Percentiles rank a stretch among this genome's conserved stretches.
phyloP scores from a whole-genome alignment of 2,888 invertebrate species.

The Lymantria monacha region DNA sequence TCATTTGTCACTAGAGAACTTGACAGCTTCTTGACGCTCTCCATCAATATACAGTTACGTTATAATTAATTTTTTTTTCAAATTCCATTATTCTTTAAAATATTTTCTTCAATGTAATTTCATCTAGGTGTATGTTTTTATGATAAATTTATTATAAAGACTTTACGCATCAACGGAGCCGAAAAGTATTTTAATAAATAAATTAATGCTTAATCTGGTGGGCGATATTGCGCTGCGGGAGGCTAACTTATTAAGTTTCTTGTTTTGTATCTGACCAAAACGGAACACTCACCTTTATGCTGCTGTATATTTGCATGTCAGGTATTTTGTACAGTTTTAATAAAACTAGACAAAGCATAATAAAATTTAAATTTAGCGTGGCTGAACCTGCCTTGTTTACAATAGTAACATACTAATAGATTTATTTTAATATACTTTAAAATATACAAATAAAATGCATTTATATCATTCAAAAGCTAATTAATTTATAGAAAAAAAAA shows the following conservation, averaged over 20 bases:
- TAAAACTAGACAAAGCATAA: not conserved
- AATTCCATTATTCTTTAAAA: slow-evolving; percentile 13
- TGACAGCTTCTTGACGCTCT: slow-evolving; percentile 20
- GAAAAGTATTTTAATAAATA: slow-evolving; percentile 35
- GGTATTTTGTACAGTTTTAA: not conserved
- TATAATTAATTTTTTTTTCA: slow-evolving; percentile 34
- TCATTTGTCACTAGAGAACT: slow-evolving; percentile 38
- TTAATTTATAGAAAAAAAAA: too few species aligned
- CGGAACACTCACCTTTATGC: slow-evolving; percentile 34
- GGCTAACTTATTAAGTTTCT: slow-evolving; percentile 46
- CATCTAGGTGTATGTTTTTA: slow-evolving; percentile 7
- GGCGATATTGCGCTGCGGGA: slow-evolving; percentile 48
- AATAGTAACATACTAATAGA: too few species aligned
- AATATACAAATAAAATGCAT: too few species aligned
- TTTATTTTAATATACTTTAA: too few species aligned
- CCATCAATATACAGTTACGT: slow-evolving; percentile 35
- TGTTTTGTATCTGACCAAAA: slow-evolving; percentile 42
- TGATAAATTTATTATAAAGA: slow-evolving; percentile 15
- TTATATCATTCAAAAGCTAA: too few species aligned
- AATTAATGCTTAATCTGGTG: slow-evolving; percentile 41
- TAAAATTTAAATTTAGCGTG: too few species aligned
- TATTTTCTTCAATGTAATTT: slow-evolving; percentile 7
- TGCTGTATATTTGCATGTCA: not conserved
- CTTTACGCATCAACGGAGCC: slow-evolving; percentile 14
- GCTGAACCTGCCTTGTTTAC: too few species aligned